Evolutionary conservation across 2,797 vertebrate genomes (phyloP), one percentile per base, ranked within the genome.

Genomic region (Esox lucius): DNA sequence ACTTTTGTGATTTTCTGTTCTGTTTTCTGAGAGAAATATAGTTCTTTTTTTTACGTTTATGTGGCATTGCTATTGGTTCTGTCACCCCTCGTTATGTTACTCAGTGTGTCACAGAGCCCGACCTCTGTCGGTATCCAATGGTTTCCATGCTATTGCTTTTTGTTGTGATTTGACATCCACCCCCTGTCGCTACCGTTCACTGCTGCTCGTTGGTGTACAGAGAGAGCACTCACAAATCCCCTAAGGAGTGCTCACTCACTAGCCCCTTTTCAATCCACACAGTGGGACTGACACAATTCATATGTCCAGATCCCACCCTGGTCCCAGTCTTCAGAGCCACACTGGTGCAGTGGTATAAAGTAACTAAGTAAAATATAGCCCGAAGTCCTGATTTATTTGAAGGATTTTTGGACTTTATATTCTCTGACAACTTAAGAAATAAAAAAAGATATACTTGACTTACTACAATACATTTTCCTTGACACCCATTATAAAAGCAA

Each of bases 1-100:
- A n/a, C 56, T 61, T 61, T 24, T 61, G 56, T 61, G 56, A 61
- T 61, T 61, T 61, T 61, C 56, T 61, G 56, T 61, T 61, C 56
- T 24, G 56, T 61, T 61, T 61, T 61, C 56, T 61, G 56, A 61
- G 56, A 61, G 22, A 61, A 11, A 61, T 12, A 24, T 61, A 4
- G 24, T 59, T 22, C 9, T 61, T 61, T 24, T 24, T 61, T 24
- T 61, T n/a, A 26, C n/a, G 11, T 61, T 61, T 61, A 56, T 24
- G 56, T 61, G 56, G 56, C 56, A 12, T 61, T 61, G 56, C 22
- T 61, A 56, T 61, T 61, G 56, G 56, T 61, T 61, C 56, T 61
- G 56, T 24, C 22, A 56, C 56, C n/a, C 56, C 22, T 59, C 56
- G 22, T 22, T 24, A 56, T 59, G 56, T 56, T 56, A n/a, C 51